phyloP scores from a whole-genome alignment of 2,797 vertebrate genomes.

The Chaenodraco wilsoni region DNA sequence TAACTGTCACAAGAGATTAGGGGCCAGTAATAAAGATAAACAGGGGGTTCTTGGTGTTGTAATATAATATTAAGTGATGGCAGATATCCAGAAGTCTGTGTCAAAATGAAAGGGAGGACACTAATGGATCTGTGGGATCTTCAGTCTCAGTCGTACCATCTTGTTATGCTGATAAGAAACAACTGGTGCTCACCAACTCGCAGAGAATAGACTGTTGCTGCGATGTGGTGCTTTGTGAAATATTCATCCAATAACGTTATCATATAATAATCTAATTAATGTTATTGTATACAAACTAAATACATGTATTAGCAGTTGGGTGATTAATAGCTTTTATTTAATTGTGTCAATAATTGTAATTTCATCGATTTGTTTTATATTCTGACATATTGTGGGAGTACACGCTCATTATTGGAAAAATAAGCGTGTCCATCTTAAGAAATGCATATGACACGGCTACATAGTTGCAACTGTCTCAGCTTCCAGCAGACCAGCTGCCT shows the following conservation, averaged over 20 bases:
- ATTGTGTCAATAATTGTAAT: slow-evolving; percentile 17
- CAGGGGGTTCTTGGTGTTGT: slow-evolving; percentile 65
- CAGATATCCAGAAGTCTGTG: slow-evolving; percentile 77
- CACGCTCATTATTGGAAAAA: slow-evolving; percentile 1
- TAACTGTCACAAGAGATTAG: slow-evolving; percentile 75
- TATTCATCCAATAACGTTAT: slow-evolving; percentile 34
- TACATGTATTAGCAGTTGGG: slow-evolving; percentile 4
- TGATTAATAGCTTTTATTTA: background rate
- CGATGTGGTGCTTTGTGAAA: slow-evolving; percentile 24
- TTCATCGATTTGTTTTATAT: background rate
- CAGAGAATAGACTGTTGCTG: slow-evolving; percentile 32
- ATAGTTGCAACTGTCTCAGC: slow-evolving; percentile 21
- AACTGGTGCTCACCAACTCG: slow-evolving; percentile 38
- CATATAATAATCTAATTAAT: too few relatives aligned
- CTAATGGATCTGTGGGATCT: slow-evolving; percentile 72
- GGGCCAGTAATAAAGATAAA: slow-evolving; percentile 76
- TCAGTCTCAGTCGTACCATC: slow-evolving; percentile 56
- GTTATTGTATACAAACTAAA: slow-evolving; percentile 22
- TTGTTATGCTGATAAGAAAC: slow-evolving; percentile 61
- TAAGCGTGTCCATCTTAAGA: background rate
- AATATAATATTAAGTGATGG: slow-evolving; percentile 77
- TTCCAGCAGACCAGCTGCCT: slow-evolving; percentile 35
- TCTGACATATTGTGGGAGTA: background rate
- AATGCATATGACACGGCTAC: background rate
- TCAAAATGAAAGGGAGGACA: slow-evolving; percentile 73